phyloP scores from a whole-genome alignment of 2,113 vertebrate species.

The Leptodactylus fuscus region DNA sequence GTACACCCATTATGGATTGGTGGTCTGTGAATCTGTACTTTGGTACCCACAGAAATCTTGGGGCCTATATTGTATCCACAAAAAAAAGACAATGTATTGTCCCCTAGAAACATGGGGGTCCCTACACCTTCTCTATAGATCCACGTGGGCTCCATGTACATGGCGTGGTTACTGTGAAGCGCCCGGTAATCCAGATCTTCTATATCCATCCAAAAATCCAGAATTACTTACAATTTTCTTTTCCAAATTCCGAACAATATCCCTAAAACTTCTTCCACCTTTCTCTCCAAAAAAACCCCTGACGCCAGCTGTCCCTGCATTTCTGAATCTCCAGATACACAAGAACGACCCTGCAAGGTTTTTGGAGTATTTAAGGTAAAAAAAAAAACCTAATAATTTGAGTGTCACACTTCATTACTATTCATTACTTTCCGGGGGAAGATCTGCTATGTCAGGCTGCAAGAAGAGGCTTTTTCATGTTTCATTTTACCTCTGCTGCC shows the following conservation, averaged over 20 bases:
- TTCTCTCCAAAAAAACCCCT: neutral
- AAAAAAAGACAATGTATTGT: too few species aligned
- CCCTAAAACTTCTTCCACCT: neutral
- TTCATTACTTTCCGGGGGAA: conserved; percentile 30
- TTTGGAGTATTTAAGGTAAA: conserved; percentile 26
- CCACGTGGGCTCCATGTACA: too few species aligned
- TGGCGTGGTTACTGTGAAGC: too few species aligned
- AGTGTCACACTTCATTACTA: conserved; percentile 56
- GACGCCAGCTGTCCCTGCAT: neutral
- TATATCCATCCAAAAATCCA: too few species aligned
- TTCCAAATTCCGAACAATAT: neutral
- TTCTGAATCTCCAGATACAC: neutral
- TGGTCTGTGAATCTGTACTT: too few species aligned
- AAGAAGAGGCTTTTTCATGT: conserved; percentile 38
- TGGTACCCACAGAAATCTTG: too few species aligned
- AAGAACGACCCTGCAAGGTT: neutral
- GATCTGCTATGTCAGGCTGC: conserved; percentile 29
- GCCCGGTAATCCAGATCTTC: too few species aligned
- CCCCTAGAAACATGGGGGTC: too few species aligned
- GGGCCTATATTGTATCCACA: too few species aligned
- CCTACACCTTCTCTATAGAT: too few species aligned
- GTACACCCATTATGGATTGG: too few species aligned
- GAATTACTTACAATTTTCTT: neutral
- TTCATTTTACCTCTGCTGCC: conserved; percentile 60
- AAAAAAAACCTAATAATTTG: conserved; percentile 23